Evolutionary conservation across 2,797 vertebrate species (phyloP), one percentile per base, ranked within the genome.

Genomic region (Anolis apletophallus): DNA sequence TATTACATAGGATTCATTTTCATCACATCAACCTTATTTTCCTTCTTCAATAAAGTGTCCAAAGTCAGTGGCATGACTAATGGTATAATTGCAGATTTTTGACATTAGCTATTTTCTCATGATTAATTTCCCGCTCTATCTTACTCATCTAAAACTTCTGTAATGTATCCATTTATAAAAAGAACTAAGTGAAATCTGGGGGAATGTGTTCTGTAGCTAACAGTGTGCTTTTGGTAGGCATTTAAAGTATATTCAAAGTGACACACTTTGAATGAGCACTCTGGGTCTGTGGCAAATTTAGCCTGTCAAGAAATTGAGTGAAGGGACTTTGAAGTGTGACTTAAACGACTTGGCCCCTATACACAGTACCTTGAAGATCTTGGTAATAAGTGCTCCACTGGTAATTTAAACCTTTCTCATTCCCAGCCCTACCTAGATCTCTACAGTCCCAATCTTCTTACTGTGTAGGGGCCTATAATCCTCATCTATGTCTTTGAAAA

Each of bases 61-160:
- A 82, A 87, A 89, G 69, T 85, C 86, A 85, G 82, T 77, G 64
- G 83, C 86, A 85, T 87, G 12, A 90, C 17, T 90, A 75, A 91
- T 78, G 40, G 29, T 14, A 9, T 82, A 83, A 78, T 64, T 80
- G 34, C 73, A 77, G 78, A 17, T 85, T 85, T 90, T 91, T 89
- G 64, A 54, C 72, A 90, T 68, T 80, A n/a, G 55, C 82, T 50
- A 67, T 86, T 87, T 93, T 86, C 83, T 84, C 83, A 86, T 82
- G 88, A 87, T 85, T 83, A 79, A 83, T 85, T 72, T 86, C 78
- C 50, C 23, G 54, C 32, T 26, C 40, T 36, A 21, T 74, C 3
- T 19, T 67, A 82, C 46, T 55, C 72, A 46, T 77, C 72, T 61
- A 81, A 74, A 52, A 85, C 32, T 78, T 64, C 23, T 77, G 36